These are phyloP conservation scores for Malacosoma neustria DNA, from an alignment of 2,888 invertebrate genomes.

Conservation along the genomic window DNA sequence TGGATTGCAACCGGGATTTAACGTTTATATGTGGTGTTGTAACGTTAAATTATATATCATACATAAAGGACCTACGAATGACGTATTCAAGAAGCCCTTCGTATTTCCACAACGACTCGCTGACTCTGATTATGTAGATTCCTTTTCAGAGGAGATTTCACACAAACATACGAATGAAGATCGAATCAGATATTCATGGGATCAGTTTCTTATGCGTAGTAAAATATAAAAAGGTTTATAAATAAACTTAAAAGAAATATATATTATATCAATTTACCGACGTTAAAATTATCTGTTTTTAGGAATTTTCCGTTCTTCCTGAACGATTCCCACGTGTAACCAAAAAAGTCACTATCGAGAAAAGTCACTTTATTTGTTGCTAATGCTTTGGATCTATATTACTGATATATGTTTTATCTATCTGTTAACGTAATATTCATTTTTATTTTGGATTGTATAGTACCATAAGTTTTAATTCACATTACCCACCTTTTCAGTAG, in stretches of 20 bases:
- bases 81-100: slow-evolving; percentile 24
- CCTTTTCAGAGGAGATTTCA: slow-evolving; percentile 51
- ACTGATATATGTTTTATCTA: no score
- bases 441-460: no score
- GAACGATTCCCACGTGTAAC: no score
- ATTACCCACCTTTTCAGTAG: no score
- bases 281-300: no score
- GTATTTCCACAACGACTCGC: slow-evolving; percentile 51
- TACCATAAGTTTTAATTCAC: no score
- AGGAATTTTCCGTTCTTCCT: no score
- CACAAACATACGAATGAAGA: slow-evolving; percentile 61
- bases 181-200: slow-evolving; percentile 65
- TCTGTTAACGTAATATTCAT: no score
- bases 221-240: slow-evolving; percentile 46
- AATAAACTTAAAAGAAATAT: slow-evolving; percentile 40
- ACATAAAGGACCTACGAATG: background rate
- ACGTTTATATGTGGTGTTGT: background rate
- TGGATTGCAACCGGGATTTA: background rate
- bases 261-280: no score
- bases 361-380: no score
- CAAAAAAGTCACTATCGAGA: no score
- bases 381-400: no score
- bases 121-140: slow-evolving; percentile 65
- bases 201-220: slow-evolving; percentile 52
- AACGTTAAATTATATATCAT: background rate